phyloP scores from a whole-genome alignment of 2,113 vertebrate genomes.

The Scophthalmus maximus region DNA sequence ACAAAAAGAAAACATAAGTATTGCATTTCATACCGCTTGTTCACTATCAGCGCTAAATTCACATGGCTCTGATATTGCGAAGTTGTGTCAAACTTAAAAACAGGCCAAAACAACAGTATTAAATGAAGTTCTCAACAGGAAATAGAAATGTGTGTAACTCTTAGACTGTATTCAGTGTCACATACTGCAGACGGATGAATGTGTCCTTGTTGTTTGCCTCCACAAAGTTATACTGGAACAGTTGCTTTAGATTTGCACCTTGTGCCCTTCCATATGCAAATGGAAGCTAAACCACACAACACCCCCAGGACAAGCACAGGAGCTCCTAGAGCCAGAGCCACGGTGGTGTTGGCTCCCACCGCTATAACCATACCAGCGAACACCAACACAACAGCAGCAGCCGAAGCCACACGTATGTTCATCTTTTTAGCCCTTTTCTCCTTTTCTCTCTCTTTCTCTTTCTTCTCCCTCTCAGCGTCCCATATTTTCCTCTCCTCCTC shows the following conservation, averaged over 20 bases:
- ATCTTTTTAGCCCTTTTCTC: constrained; percentile 54
- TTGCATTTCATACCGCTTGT: constrained; percentile 40
- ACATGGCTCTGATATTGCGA: constrained; percentile 19
- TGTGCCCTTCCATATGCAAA: constrained; percentile 70
- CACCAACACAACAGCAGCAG: constrained; percentile 63
- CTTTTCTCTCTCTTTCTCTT: constrained; percentile 57
- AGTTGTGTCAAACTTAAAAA: not conserved
- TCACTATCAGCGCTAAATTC: constrained; percentile 43
- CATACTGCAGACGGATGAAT: not conserved
- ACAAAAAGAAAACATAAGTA: not conserved
- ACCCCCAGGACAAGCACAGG: constrained; percentile 67
- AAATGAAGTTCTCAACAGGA: not conserved
- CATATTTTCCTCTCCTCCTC: constrained; percentile 74
- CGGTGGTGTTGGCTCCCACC: constrained; percentile 63
- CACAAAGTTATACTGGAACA: constrained; percentile 33
- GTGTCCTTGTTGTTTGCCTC: constrained; percentile 12
- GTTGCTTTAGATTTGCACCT: constrained; percentile 62
- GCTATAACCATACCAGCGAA: constrained; percentile 67
- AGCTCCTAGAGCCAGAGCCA: constrained; percentile 75
- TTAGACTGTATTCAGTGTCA: constrained; percentile 1
- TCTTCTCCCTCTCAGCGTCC: constrained; percentile 72
- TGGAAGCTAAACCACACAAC: constrained; percentile 62
- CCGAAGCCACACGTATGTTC: constrained; percentile 61
- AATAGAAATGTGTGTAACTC: not conserved
- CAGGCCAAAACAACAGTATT: not conserved